Evolutionary conservation across 64 coral and sea anemone genomes (phyloP), one percentile per base, ranked within the genome.

Genomic region (Stichodactyla mertensii): DNA sequence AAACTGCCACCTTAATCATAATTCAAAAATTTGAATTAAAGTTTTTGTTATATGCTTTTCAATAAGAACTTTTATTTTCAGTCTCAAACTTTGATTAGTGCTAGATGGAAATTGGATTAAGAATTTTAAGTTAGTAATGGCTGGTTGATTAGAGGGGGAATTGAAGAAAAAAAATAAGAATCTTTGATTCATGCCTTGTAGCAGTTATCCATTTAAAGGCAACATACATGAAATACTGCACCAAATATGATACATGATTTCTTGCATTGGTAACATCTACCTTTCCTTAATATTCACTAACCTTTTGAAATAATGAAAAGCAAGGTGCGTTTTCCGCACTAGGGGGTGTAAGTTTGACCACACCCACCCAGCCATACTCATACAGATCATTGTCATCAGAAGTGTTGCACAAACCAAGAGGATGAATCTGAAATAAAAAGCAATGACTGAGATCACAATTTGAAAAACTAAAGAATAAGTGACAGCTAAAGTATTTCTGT

Each of bases 351-450:
- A 98, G 85, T 54, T 90, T 98, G 53, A 98, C 95, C 16, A 98
- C 86, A 2, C 92, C 95, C 12, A 98, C 95, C 95, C 95, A 98
- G 8, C 93, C 95, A 88, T 98, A 94, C 24, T 98, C 93, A 55
- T 92, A 94, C 61, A 93, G 74, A 71, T 91, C 91, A 27, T 87
- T 77, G 69, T 92, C 92, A 85, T 92, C 90, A 45, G 95, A 98
- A n/a, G 93, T 98, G 36, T 98, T 98, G 71, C 95, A 98, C 57
- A 98, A 61, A 6, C 95, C 95, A 87, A 98, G 71, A 8, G 95
- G 95, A 45, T 94, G 92, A 52, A 98, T 89, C 95, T 98, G 87
- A 19, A 56, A 31, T 28, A 27, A 9, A 74, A 36, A 74, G 24
- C 0, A 28, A 74, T 4, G 36, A 74, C 10, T 27, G 69, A 74